Conservation (phyloP, 2,797 vertebrate species). For the Gila robusta region DNA sequence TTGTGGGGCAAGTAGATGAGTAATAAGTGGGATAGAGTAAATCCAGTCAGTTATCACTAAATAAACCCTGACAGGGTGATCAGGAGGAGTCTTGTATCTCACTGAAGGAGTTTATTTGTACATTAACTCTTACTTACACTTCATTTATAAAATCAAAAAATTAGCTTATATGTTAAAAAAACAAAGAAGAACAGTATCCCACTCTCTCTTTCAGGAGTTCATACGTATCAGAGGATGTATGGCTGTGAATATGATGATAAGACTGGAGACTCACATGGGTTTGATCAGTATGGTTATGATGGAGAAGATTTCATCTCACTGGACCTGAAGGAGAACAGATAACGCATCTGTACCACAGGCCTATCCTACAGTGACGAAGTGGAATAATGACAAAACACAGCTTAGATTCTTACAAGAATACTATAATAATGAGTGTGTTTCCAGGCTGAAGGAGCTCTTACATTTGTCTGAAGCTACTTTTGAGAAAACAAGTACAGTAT, state of each 20-base stretch:
- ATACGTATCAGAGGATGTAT: not conserved
- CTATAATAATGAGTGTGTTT: accelerated
- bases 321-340: not conserved
- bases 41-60: not conserved
- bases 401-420: not conserved
- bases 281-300: not conserved
- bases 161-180: not conserved
- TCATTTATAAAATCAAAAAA: not conserved
- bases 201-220: not conserved
- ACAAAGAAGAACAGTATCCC: not conserved
- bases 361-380: accelerated
- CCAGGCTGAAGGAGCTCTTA: not conserved
- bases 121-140: not conserved
- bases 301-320: not conserved
- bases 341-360: accelerated
- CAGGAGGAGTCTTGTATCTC: not conserved
- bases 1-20: not conserved
- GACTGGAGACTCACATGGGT: accelerated
- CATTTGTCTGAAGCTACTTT: not conserved
- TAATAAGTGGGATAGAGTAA: not conserved
- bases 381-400: accelerated
- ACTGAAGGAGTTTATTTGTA: not conserved
- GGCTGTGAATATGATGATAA: not conserved
- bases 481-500: not conserved
- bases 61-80: not conserved